Evolutionary conservation across 1,140 invertebrate species (phyloP).

Genomic region (Gonioctena quinquepunctata): DNA sequence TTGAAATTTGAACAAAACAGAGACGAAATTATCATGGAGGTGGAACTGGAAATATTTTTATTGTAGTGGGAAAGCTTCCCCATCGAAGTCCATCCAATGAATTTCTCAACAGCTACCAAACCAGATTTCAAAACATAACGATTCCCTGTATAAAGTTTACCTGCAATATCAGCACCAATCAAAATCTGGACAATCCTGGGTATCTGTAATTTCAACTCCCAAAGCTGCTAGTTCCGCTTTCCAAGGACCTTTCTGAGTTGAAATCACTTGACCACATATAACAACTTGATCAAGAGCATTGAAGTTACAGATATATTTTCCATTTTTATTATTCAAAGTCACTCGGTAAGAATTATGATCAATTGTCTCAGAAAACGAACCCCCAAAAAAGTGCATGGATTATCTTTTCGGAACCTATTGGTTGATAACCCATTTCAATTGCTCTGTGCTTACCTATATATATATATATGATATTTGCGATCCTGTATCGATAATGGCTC

Average conservation of each 20-base stretch:
- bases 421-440: not conserved
- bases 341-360: not conserved
- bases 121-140: constrained; percentile 24
- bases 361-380: not conserved
- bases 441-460: too few relatives aligned
- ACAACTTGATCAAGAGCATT: constrained; percentile 18
- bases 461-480: too few relatives aligned
- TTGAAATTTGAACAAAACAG: not conserved
- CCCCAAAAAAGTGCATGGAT: not conserved
- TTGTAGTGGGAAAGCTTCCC: not conserved
- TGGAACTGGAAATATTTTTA: not conserved
- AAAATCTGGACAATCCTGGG: constrained; percentile 30
- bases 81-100: not conserved
- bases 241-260: constrained; percentile 13
- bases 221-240: constrained; percentile 6
- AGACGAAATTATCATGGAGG: not conserved
- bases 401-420: not conserved
- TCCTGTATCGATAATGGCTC: too few relatives aligned
- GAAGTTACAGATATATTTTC: constrained; percentile 12
- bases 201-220: constrained; percentile 17
- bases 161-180: constrained; percentile 46
- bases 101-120: constrained; percentile 34
- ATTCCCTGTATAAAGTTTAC: constrained; percentile 41
- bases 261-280: constrained; percentile 9
- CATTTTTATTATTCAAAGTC: not conserved